A percentile compares a stretch with the other conserved stretches of the same genome.
These are phyloP conservation scores for Semaprochilodus insignis DNA, from an alignment of 2,797 vertebrate genomes.

Conservation along the genomic window DNA sequence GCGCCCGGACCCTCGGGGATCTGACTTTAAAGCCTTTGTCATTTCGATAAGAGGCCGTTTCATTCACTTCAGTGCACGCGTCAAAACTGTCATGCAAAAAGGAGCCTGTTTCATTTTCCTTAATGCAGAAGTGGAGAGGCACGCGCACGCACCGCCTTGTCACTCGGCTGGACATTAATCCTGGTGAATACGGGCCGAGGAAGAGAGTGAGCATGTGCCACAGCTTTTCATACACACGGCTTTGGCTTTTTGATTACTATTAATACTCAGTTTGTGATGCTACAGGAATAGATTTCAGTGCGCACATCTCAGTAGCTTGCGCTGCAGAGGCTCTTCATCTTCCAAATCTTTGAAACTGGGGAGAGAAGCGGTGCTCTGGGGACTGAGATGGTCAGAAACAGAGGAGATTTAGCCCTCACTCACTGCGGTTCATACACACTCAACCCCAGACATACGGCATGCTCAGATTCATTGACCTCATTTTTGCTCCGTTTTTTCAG, in stretches of 20 bases:
- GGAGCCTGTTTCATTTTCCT: constrained; percentile 14
- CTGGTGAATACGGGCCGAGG: background rate
- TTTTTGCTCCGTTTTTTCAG: too few relatives aligned
- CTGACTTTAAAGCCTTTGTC: constrained; percentile 9
- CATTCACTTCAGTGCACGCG: constrained; percentile 26
- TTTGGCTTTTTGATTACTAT: background rate
- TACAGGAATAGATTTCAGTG: constrained; percentile 29
- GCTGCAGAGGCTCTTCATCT: background rate
- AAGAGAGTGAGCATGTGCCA: background rate
- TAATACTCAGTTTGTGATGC: constrained; percentile 21
- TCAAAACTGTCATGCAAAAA: constrained; percentile 4
- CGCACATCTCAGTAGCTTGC: background rate
- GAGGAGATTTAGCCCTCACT: background rate
- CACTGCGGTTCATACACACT: background rate
- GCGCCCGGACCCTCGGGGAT: constrained; percentile 1
- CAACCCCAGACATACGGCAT: background rate
- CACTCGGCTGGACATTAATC: constrained; percentile 32
- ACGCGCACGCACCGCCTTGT: background rate
- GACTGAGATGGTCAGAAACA: background rate
- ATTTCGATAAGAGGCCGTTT: constrained; percentile 30
- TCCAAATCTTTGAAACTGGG: background rate
- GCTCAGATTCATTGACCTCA: background rate
- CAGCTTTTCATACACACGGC: background rate
- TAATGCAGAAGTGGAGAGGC: constrained; percentile 16
- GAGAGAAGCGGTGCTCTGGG: background rate